phyloP scores from a whole-genome alignment of 2,113 vertebrate genomes.

The Dolichallabes microphthalmus region DNA sequence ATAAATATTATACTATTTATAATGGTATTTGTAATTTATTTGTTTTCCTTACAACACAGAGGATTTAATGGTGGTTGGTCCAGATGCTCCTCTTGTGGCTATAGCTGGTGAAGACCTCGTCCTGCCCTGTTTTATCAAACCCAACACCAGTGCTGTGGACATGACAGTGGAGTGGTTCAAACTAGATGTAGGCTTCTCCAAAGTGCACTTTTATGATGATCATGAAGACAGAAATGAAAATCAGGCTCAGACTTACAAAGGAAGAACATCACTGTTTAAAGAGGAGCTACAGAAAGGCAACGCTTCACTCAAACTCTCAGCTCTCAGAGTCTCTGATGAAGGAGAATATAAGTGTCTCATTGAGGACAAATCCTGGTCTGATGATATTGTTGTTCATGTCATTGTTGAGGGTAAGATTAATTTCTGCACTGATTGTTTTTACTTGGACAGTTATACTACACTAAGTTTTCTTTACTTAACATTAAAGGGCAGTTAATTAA shows the following conservation, averaged over 20 bases:
- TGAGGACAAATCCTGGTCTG: not conserved
- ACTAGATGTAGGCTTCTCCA: not conserved
- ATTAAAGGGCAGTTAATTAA: no score
- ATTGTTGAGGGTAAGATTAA: not conserved
- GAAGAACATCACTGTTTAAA: not conserved
- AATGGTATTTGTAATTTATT: no score
- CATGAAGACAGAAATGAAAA: slow-evolving; percentile 6
- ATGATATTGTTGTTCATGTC: not conserved
- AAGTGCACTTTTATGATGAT: not conserved
- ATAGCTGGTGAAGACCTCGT: not conserved
- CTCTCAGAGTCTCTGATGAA: not conserved
- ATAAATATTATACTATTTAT: no score
- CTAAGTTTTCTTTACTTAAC: no score
- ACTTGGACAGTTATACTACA: no score
- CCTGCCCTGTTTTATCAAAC: no score
- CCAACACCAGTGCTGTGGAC: not conserved
- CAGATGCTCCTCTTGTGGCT: not conserved
- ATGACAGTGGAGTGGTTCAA: not conserved
- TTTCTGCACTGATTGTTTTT: not conserved
- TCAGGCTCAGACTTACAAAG: not conserved
- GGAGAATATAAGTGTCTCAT: not conserved
- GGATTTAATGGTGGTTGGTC: not conserved
- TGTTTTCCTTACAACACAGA: not conserved
- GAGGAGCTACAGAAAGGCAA: slow-evolving; percentile 1
- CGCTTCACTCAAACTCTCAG: not conserved